Evolutionary conservation across 2,113 vertebrate genomes (phyloP), one percentile per base, ranked within the genome.

Genomic region (Typhlomys cinereus): DNA sequence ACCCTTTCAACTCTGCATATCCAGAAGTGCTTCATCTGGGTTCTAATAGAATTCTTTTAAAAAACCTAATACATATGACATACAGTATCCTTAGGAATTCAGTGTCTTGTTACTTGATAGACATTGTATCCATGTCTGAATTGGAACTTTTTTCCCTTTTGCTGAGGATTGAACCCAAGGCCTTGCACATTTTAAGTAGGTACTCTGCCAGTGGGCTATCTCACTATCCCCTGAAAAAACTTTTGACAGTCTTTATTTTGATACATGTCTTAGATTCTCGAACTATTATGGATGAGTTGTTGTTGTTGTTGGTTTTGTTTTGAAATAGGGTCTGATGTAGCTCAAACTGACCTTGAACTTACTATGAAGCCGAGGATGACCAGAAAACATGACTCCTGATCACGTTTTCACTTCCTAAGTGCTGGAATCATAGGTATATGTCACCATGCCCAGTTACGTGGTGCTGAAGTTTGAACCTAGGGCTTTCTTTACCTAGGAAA

Each of bases 211-310:
- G 23, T 70, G n/a, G 54, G 17, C 48, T 66, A 85, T 25, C 14
- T 34, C 46, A 4, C 34, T 27, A 34, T 6, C 21, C 31, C 41
- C 66, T 31, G 50, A 44, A 76, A 94, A 92, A 81, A 11, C 64
- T 89, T 93, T 92, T 95, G 81, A 52, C 88, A 50, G 71, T 34
- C 27, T 78, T 94, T 69, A 94, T 95, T 94, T 96, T 94, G 84
- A 91, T 81, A 73, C 10, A n/a, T 5, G 18, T 67, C 73, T 90
- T 86, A 76, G 48, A 84, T 52, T 57, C 10, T 14, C 66, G 41
- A 39, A 21, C 23, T 74, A 1, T n/a, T n/a, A n/a, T n/a, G n/a
- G n/a, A n/a, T n/a, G n/a, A n/a, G n/a, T n/a, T n/a, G n/a, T n/a
- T n/a, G n/a, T n/a, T n/a, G n/a, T n/a, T n/a, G n/a, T n/a, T n/a